Conservation (phyloP, 2,113 vertebrate genomes). For the Procavia capensis region DNA sequence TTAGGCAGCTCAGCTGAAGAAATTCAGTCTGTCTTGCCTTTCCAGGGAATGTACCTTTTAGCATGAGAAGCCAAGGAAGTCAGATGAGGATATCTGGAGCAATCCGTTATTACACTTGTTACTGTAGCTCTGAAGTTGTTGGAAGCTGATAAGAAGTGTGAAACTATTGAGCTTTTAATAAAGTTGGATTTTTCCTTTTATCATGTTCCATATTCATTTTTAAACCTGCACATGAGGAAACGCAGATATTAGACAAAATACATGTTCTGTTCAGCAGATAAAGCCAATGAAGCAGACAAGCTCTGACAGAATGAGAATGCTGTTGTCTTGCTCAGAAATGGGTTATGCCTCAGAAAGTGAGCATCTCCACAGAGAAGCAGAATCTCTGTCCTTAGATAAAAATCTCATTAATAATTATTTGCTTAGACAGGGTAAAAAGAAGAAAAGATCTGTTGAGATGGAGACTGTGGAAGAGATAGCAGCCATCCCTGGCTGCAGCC, state of each 20-base stretch:
- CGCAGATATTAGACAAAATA: conserved; percentile 67
- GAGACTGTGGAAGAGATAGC: conserved; percentile 67
- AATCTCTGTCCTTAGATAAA: conserved; percentile 71
- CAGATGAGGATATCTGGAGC: neutral
- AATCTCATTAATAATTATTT: conserved; percentile 79
- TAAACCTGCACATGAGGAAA: conserved; percentile 1
- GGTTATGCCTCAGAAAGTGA: conserved; percentile 49
- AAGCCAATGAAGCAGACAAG: conserved; percentile 61
- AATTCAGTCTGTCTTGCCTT: neutral
- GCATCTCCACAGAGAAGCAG: conserved; percentile 47
- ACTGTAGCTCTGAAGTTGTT: conserved; percentile 18
- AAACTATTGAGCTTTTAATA: conserved; percentile 48
- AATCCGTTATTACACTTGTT: neutral
- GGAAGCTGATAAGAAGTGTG: conserved; percentile 21
- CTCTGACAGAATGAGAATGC: conserved; percentile 32
- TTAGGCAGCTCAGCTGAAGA: neutral
- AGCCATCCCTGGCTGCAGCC: conserved; percentile 61
- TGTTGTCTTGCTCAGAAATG: conserved; percentile 69
- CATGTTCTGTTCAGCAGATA: conserved; percentile 65
- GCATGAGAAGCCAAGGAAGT: neutral
- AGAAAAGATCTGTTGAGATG: conserved; percentile 68
- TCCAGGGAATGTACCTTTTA: neutral
- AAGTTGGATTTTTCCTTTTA: conserved; percentile 1
- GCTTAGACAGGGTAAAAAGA: neutral
- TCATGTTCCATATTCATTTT: conserved; percentile 43